Percentiles rank a stretch among this genome's conserved stretches.
Conservation (phyloP, 2,888 invertebrate genomes). For the Congeria kusceri region DNA sequence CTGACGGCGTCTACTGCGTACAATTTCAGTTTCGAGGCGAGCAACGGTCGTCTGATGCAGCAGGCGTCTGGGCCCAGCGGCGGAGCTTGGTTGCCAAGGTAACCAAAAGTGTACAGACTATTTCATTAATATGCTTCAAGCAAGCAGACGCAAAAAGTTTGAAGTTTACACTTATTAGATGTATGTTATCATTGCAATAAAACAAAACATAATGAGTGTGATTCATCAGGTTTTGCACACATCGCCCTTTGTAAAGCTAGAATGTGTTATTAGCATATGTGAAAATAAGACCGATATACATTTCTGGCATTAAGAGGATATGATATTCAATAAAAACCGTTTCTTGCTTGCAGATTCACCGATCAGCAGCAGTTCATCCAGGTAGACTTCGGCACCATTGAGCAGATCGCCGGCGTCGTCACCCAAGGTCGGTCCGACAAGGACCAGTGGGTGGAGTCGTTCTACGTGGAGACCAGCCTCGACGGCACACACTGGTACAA, state of each 20-base stretch:
- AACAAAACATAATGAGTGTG: too few relatives aligned
- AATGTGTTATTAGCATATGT: too few relatives aligned
- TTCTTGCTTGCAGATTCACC: slow-evolving; percentile 44
- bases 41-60: slow-evolving; percentile 70
- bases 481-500: slow-evolving; percentile 70
- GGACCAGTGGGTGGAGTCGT: slow-evolving; percentile 71
- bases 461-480: slow-evolving; percentile 68
- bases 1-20: slow-evolving; percentile 72
- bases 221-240: too few relatives aligned
- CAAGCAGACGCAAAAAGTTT: neutral
- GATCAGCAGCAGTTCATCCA: slow-evolving; percentile 71
- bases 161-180: too few relatives aligned
- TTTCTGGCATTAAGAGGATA: too few relatives aligned
- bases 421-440: slow-evolving; percentile 69
- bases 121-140: neutral
- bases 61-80: slow-evolving; percentile 64
- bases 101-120: neutral
- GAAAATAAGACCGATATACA: too few relatives aligned
- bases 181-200: too few relatives aligned
- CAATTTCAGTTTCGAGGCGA: slow-evolving; percentile 69
- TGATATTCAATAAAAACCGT: neutral
- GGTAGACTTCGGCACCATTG: slow-evolving; percentile 67
- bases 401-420: slow-evolving; percentile 66
- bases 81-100: slow-evolving; percentile 78
- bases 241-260: too few relatives aligned